A percentile compares a stretch with the other conserved stretches of the same genome.
These are phyloP conservation scores for Cheilosia soror DNA, from an alignment of 2,888 invertebrate species.

Conservation along the genomic window DNA sequence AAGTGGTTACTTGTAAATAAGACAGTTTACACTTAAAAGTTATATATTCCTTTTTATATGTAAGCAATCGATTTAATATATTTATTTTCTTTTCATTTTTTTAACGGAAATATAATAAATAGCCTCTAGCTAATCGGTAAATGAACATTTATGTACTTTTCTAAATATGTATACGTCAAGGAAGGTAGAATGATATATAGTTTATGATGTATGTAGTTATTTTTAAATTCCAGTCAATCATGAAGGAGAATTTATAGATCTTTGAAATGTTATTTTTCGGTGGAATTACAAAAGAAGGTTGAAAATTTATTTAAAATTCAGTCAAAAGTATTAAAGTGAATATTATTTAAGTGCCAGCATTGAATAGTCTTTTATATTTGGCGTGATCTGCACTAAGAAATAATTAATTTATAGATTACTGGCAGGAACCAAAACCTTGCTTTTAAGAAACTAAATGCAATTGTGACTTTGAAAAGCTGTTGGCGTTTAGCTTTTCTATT, in stretches of 20 bases:
- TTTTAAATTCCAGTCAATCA: constrained; percentile 16
- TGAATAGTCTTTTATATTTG: not conserved
- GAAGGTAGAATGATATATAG: constrained; percentile 62
- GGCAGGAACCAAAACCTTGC: constrained; percentile 2
- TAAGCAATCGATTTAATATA: constrained; percentile 11
- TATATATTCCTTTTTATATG: not conserved
- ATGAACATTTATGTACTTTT: constrained; percentile 51
- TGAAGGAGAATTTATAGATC: constrained; percentile 35
- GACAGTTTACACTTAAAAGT: constrained; percentile 19
- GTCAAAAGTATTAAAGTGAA: constrained; percentile 7
- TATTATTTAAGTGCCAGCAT: not conserved
- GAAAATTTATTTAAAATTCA: constrained; percentile 13
- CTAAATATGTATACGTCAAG: constrained; percentile 60
- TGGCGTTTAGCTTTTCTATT: constrained; percentile 13
- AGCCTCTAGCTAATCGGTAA: constrained; percentile 71
- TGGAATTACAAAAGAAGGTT: constrained; percentile 28
- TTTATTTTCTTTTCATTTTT: constrained; percentile 17
- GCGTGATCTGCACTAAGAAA: constrained; percentile 21
- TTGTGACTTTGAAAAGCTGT: constrained; percentile 19
- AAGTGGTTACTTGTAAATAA: constrained; percentile 40
- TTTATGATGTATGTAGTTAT: not conserved
- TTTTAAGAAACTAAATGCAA: constrained; percentile 16
- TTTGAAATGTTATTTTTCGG: constrained; percentile 19
- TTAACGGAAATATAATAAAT: constrained; percentile 62
- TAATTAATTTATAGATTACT: not conserved